A percentile compares a stretch with the other conserved stretches of the same genome.
Evolutionary conservation across 2,888 invertebrate species (phyloP).

Genomic region (Calameuta pallipes): DNA sequence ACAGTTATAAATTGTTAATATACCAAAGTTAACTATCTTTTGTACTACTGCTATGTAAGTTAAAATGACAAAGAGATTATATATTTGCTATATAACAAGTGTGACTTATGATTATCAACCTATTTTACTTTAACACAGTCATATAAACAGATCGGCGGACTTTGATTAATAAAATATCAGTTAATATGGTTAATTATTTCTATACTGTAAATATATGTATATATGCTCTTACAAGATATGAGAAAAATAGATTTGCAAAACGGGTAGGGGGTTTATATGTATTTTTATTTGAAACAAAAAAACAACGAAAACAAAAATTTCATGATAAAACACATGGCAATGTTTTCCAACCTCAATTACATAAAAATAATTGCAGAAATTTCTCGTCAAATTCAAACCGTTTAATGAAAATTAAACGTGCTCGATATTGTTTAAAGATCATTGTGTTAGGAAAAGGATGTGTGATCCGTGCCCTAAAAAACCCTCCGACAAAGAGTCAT

Average conservation of each 20-base stretch:
- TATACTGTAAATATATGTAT: not conserved
- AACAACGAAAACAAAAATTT: not conserved
- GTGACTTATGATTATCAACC: not conserved
- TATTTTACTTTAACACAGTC: too few species aligned
- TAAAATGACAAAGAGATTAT: not conserved
- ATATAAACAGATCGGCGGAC: too few species aligned
- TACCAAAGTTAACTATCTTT: not conserved
- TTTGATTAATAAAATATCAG: not conserved
- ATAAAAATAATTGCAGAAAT: constrained; percentile 1
- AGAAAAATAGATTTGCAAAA: not conserved
- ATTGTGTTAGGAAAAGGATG: not conserved
- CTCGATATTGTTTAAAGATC: not conserved
- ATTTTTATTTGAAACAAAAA: not conserved
- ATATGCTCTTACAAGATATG: not conserved
- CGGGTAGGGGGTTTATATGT: not conserved
- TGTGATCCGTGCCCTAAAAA: not conserved
- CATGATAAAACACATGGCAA: not conserved
- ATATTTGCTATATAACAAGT: not conserved
- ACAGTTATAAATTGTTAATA: not conserved
- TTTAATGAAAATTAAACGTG: not conserved
- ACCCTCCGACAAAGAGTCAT: not conserved
- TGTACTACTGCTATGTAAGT: not conserved
- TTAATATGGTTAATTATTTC: not conserved
- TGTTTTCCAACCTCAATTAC: not conserved
- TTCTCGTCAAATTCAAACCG: not conserved